Base-by-base conservation (phyloP, 2,113 vertebrate genomes). In the Merops nubicus region DNA sequence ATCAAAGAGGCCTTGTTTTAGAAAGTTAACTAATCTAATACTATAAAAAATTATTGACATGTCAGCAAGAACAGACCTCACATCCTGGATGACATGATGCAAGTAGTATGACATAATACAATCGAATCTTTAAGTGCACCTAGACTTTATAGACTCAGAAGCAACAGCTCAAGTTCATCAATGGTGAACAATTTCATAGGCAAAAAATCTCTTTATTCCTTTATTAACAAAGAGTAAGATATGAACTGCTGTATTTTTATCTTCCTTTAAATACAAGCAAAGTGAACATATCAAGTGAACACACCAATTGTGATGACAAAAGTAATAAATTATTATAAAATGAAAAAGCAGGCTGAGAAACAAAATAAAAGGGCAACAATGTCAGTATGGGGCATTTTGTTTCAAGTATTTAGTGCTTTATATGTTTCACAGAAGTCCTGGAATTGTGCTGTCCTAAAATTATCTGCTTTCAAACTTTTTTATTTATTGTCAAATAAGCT, bases 1-100 rank as follows among this genome's bases (percentile, higher is more conserved):
- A 96, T 54, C 59, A 79, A 91, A 97, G 84, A 47, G 42, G 3
- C 14, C 26, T 69, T 85, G 28, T 69, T 95, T 97, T 85, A 72
- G 74, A 69, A 96, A 83, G 62, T 65, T 94, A 92, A 88, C 64
- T 90, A 70, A 62, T 82, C n/a, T 75, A 83, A 83, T 23, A 80
- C 42, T 94, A 89, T 79, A n/a, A n/a, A n/a, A n/a, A n/a, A n/a
- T 80, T 76, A 22, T 53, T 89, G 21, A 75, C 64, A 65, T 78
- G 54, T 92, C 83, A 97, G 82, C 74, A 96, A 96, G 91, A 94
- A 91, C 42, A 96, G 89, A 90, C 25, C 82, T 97, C 89, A 77
- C 76, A 96, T 97, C 88, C 89, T 80, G 91, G 94, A 87, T 95
- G 72, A 93, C 81, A 88, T 40, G 40, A 91, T 65, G 53, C 25